Percentiles rank a stretch among this genome's conserved stretches.
phyloP scores from a whole-genome alignment of 2,888 invertebrate genomes.

The Nomada ferruginata region DNA sequence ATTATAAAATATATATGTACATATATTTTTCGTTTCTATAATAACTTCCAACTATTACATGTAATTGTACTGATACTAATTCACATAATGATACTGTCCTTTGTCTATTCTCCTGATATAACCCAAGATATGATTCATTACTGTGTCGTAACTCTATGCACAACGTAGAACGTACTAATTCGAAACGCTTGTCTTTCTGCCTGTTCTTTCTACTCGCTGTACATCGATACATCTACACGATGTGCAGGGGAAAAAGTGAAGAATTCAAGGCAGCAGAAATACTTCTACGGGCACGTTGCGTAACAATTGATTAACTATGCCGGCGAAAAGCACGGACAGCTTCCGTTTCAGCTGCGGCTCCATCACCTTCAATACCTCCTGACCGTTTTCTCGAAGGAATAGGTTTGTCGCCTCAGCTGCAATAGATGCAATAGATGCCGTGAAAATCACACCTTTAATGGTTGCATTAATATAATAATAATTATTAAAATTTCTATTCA shows the following conservation, averaged over 20 bases:
- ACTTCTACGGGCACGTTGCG: constrained; percentile 87
- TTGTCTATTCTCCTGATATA: constrained; percentile 3
- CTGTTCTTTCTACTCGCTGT: background rate
- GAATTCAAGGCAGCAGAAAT: constrained; percentile 85
- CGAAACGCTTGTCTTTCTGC: background rate
- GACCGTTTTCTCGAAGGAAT: constrained; percentile 89
- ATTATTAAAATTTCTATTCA: too few species aligned
- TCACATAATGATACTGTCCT: background rate
- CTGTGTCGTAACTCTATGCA: constrained; percentile 19
- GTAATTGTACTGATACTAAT: constrained; percentile 14
- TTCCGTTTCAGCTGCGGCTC: constrained; percentile 88
- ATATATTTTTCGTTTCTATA: constrained; percentile 17
- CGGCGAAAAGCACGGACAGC: constrained; percentile 87
- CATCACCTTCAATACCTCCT: constrained; percentile 89
- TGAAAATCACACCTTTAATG: too few species aligned
- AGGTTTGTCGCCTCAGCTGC: constrained; percentile 90
- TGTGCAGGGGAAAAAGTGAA: background rate
- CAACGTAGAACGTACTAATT: constrained; percentile 1
- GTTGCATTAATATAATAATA: too few species aligned
- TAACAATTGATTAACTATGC: constrained; percentile 88
- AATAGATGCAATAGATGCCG: constrained; percentile 63
- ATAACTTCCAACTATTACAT: background rate
- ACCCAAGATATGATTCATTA: constrained; percentile 16
- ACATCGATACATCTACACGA: background rate
- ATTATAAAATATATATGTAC: constrained; percentile 27